A percentile compares a stretch with the other conserved stretches of the same genome.
These are phyloP conservation scores for Crax fasciolata DNA, from an alignment of 2,797 vertebrate genomes.

Conservation along the genomic window DNA sequence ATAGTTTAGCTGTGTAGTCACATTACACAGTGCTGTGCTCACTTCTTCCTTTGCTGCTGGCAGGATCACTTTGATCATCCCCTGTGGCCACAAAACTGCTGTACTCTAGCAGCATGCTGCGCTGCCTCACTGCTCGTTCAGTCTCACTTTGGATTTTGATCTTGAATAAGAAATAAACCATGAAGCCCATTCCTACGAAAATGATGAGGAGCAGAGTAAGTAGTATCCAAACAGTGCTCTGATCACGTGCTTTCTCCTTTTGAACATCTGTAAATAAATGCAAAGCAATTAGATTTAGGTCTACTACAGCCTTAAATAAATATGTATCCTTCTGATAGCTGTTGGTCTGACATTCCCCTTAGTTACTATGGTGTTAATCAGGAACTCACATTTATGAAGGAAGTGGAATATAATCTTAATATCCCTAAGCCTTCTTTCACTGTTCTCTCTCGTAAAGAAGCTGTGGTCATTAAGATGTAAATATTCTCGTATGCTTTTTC, in stretches of 20 bases:
- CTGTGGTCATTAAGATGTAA: not conserved
- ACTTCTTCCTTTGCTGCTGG: not conserved
- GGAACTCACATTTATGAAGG: not conserved
- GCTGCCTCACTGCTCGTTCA: fast-evolving
- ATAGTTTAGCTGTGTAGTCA: not conserved
- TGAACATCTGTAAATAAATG: constrained; percentile 34
- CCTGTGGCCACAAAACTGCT: not conserved
- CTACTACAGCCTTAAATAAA: not conserved
- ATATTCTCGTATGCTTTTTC: not conserved
- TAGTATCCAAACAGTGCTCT: constrained; percentile 4
- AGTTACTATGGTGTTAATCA: not conserved
- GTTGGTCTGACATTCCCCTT: not conserved
- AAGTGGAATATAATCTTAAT: not conserved
- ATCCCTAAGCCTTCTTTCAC: not conserved
- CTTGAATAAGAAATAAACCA: constrained; percentile 29
- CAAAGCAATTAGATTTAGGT: not conserved
- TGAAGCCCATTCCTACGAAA: not conserved
- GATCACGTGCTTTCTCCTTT: not conserved
- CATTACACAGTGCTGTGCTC: not conserved
- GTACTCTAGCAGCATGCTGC: not conserved
- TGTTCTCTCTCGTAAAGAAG: not conserved
- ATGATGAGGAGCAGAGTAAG: not conserved
- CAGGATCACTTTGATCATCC: not conserved
- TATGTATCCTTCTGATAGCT: not conserved
- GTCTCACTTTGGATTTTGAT: not conserved